Evolutionary conservation across 2,888 invertebrate species (phyloP).

Genomic region (Chydorus sphaericus): DNA sequence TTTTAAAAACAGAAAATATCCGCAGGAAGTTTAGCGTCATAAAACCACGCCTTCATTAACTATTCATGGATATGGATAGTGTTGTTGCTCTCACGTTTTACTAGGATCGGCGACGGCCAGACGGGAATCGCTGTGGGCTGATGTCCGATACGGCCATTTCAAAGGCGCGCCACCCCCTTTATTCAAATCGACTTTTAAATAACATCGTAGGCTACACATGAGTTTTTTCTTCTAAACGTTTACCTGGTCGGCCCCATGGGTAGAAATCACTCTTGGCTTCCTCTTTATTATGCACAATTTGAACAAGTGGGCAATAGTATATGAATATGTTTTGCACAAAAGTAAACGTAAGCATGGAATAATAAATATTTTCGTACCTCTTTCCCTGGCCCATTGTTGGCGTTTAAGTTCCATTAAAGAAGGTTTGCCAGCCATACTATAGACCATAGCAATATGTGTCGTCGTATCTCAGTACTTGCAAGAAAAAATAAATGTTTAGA

Average conservation of each 20-base stretch:
- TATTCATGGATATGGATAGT: neutral
- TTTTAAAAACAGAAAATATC: neutral
- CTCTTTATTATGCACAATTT: too few relatives aligned
- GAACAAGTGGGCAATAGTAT: too few relatives aligned
- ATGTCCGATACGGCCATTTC: neutral
- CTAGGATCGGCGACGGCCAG: neutral
- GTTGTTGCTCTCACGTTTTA: neutral
- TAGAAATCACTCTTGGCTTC: slow-evolving; percentile 63
- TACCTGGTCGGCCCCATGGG: slow-evolving; percentile 51
- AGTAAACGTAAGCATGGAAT: neutral
- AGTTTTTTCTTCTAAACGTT: too few relatives aligned
- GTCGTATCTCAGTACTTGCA: too few relatives aligned
- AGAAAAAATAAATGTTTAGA: too few relatives aligned
- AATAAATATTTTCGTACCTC: slow-evolving; percentile 43
- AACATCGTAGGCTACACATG: too few relatives aligned
- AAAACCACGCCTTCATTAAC: neutral
- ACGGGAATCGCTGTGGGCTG: neutral
- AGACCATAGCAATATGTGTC: too few relatives aligned
- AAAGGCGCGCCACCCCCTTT: neutral
- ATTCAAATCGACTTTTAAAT: too few relatives aligned
- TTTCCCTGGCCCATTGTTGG: slow-evolving; percentile 83
- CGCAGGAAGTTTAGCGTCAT: neutral
- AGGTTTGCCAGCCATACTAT: slow-evolving; percentile 18
- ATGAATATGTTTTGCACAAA: too few relatives aligned
- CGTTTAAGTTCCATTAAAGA: slow-evolving; percentile 75